Percentiles rank a stretch among this genome's conserved stretches.
Conservation (phyloP, 2,797 vertebrate species). For the Tapera naevia region DNA sequence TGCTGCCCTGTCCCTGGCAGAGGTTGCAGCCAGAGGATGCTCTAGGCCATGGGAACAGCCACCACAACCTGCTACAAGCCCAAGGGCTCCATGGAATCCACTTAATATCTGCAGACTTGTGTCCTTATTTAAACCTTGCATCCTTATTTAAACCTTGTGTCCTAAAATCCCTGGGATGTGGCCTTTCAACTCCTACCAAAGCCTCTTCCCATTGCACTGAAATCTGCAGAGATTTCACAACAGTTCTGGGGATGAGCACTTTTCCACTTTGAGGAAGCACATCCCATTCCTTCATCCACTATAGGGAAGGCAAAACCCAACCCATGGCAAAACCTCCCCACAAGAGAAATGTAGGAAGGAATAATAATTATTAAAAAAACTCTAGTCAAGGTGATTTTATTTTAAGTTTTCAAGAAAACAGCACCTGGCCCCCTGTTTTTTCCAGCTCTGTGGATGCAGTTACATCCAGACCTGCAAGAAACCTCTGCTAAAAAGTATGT, state of each 20-base stretch:
- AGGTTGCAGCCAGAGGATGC: not conserved
- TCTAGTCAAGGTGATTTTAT: not conserved
- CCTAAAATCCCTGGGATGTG: not conserved
- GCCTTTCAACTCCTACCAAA: not conserved
- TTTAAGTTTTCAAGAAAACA: not conserved
- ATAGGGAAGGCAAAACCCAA: not conserved
- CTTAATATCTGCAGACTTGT: no score
- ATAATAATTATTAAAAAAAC: not conserved
- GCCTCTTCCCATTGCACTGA: not conserved
- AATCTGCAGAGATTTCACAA: not conserved
- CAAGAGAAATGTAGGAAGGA: accelerated
- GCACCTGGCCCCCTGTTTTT: not conserved
- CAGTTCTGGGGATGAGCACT: not conserved
- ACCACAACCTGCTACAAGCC: accelerated
- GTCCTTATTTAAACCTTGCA: not conserved
- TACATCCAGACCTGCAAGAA: not conserved
- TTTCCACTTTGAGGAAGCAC: not conserved
- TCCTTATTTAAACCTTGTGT: not conserved
- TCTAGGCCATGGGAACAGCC: not conserved
- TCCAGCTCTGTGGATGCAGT: accelerated
- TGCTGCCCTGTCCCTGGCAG: not conserved
- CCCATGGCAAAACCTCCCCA: not conserved
- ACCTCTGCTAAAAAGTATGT: not conserved
- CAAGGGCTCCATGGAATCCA: not conserved
- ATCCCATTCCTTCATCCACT: accelerated